phyloP scores from a whole-genome alignment of 2,888 invertebrate species.

The Drosophila meridionalis region DNA sequence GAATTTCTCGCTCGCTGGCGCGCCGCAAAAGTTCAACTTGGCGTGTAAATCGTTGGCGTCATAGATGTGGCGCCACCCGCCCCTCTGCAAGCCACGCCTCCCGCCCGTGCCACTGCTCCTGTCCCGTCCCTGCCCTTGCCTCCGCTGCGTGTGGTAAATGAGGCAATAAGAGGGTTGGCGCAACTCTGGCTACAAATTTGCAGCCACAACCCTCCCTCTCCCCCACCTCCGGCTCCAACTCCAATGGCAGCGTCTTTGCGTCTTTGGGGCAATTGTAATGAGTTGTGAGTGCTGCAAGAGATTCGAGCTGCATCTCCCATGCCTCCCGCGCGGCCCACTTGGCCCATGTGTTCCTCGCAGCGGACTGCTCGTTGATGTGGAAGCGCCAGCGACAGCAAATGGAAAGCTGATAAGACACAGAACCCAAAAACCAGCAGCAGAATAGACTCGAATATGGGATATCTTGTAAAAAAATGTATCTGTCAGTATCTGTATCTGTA shows the following conservation, averaged over 20 bases:
- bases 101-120: not conserved
- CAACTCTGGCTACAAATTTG: constrained; percentile 29
- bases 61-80: constrained; percentile 33
- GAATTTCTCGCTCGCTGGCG: constrained; percentile 32
- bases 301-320: constrained; percentile 9
- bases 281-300: constrained; percentile 38
- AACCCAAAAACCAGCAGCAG: constrained; percentile 7
- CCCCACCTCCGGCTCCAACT: not conserved
- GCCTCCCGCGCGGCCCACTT: constrained; percentile 6
- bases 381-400: constrained; percentile 52
- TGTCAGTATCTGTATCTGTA: not conserved
- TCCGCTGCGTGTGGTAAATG: constrained; percentile 49
- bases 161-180: constrained; percentile 51
- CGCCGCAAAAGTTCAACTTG: constrained; percentile 52
- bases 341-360: constrained; percentile 19
- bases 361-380: constrained; percentile 46
- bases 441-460: not conserved
- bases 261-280: constrained; percentile 46
- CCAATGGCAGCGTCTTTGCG: constrained; percentile 23
- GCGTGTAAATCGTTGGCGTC: constrained; percentile 65
- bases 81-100: not conserved
- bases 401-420: constrained; percentile 40
- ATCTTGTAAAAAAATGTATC: not conserved
- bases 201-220: constrained; percentile 11
- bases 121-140: not conserved